Evolutionary conservation across 2,888 invertebrate species (phyloP).

Genomic region (Ischnura elegans): DNA sequence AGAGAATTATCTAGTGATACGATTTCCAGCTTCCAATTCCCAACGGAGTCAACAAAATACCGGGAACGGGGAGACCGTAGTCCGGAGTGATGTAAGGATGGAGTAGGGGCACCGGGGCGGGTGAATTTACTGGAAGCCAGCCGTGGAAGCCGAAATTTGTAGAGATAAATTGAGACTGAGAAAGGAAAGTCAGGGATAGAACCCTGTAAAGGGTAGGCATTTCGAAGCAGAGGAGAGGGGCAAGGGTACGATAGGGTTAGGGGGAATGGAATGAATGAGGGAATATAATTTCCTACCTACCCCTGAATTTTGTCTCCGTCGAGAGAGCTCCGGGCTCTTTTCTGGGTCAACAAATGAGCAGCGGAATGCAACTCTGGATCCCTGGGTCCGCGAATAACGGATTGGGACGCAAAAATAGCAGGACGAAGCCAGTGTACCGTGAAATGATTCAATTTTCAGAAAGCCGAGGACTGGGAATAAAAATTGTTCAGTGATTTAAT

Average conservation of each 20-base stretch:
- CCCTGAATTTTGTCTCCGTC: neutral
- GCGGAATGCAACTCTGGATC: slow-evolving; percentile 16
- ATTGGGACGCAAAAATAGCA: neutral
- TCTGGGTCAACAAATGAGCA: slow-evolving; percentile 57
- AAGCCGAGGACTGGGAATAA: neutral
- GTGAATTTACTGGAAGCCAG: neutral
- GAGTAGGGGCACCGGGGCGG: neutral
- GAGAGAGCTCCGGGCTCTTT: neutral
- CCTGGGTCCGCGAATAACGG: neutral
- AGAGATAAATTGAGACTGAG: slow-evolving; percentile 15
- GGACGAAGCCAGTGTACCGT: neutral
- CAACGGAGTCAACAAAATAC: too few species aligned
- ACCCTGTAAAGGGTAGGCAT: too few species aligned
- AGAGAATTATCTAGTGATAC: too few species aligned
- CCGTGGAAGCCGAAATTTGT: slow-evolving; percentile 6
- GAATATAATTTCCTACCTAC: slow-evolving; percentile 14
- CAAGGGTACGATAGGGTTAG: neutral
- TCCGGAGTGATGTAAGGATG: too few species aligned
- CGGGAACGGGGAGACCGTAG: too few species aligned
- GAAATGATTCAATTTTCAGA: neutral
- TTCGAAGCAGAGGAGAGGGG: neutral
- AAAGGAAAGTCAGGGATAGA: neutral
- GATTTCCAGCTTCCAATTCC: too few species aligned
- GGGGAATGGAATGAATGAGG: neutral
- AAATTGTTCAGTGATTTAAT: neutral